Conservation (phyloP, 2,113 vertebrate species). For the Mohoua ochrocephala region DNA sequence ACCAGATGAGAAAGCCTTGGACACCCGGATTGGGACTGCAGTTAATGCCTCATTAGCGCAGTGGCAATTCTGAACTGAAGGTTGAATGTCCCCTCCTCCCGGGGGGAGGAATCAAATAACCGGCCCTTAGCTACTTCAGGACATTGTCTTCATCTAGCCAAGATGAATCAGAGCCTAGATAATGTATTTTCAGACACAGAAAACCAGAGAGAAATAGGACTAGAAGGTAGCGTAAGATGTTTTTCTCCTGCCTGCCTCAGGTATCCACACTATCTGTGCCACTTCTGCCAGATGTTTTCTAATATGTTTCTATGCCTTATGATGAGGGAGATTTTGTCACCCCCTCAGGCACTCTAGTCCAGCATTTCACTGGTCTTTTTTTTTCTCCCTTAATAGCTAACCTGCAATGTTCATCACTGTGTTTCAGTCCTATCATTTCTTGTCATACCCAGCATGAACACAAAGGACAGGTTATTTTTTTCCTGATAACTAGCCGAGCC, state of each 20-base stretch:
- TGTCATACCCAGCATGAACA: neutral
- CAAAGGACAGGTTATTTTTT: neutral
- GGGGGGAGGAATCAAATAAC: neutral
- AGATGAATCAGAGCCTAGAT: neutral
- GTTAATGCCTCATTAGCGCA: neutral
- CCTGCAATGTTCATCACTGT: neutral
- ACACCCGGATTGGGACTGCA: neutral
- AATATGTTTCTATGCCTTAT: neutral
- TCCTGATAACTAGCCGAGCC: neutral
- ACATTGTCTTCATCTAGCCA: neutral
- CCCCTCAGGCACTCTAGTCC: neutral
- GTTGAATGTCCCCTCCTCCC: neutral
- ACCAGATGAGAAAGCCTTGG: neutral
- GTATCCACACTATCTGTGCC: neutral
- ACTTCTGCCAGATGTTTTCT: neutral
- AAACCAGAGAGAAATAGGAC: neutral
- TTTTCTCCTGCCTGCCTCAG: neutral
- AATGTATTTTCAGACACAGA: neutral
- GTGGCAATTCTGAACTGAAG: neutral
- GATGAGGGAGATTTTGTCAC: neutral
- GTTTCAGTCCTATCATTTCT: neutral
- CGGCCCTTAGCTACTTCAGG: neutral
- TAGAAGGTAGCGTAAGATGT: neutral
- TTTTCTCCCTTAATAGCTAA: neutral
- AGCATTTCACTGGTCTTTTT: neutral